Conservation (phyloP, 1,140 invertebrate genomes). For the Neuroterus valhalla region DNA sequence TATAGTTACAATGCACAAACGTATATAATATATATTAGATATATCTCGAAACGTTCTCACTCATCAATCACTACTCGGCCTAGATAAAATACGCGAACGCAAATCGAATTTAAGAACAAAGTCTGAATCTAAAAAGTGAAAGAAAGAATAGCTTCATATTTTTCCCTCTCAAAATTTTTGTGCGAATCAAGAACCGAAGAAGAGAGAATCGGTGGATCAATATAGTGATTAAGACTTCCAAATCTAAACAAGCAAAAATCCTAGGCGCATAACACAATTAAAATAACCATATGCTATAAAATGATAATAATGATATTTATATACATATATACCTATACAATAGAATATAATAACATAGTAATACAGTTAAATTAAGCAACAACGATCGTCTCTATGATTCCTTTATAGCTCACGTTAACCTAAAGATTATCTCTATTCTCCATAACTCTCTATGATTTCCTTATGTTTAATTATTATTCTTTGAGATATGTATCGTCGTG, state of each 20-base stretch:
- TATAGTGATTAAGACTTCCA: constrained; percentile 31
- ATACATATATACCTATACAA: constrained; percentile 70
- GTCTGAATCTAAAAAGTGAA: constrained; percentile 39
- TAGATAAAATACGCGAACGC: constrained; percentile 50
- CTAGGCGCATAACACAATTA: constrained; percentile 31
- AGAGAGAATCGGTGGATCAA: constrained; percentile 1
- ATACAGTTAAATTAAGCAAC: constrained; percentile 75
- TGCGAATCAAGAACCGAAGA: neutral
- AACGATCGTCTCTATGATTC: constrained; percentile 65
- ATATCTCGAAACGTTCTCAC: constrained; percentile 66
- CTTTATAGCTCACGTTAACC: constrained; percentile 54
- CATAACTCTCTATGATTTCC: constrained; percentile 64
- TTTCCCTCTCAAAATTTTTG: constrained; percentile 30
- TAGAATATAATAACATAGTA: constrained; percentile 74
- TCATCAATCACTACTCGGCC: constrained; percentile 68
- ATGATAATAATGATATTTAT: constrained; percentile 64
- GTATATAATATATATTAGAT: constrained; percentile 67
- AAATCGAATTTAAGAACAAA: constrained; percentile 40
- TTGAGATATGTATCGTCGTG: constrained; percentile 76
- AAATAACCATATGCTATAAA: constrained; percentile 51
- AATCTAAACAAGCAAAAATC: neutral
- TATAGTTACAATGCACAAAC: constrained; percentile 61
- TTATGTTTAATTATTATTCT: constrained; percentile 75
- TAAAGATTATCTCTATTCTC: constrained; percentile 48
- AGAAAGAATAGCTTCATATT: constrained; percentile 47